Evolutionary conservation across 2,797 vertebrate species (phyloP), one percentile per base, ranked within the genome.

Genomic region (Molossus molossus): DNA sequence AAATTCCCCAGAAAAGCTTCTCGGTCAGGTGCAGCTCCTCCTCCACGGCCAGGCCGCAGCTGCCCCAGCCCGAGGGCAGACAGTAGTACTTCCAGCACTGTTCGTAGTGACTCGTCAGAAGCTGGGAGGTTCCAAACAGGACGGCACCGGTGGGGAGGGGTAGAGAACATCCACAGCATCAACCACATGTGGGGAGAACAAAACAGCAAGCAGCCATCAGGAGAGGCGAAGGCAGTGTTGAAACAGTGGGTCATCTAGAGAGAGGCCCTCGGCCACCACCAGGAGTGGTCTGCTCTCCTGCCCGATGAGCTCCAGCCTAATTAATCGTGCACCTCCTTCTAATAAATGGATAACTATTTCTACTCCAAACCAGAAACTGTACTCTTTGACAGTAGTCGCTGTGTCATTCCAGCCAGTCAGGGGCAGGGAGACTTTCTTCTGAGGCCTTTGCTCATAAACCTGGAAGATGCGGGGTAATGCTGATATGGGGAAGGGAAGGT

Each of bases 71-170:
- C 13, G 99, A 99, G 5, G 99, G 99, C 92, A 99, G 99, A 97
- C 99, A 99, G 98, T 99, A 99, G 95, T 99, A 99, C 98, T 99
- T 99, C 99, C 99, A 99, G 98, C 99, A 99, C 98, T 99, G 99
- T 96, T 99, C 99, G 37, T 99, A 99, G 98, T 99, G 99, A 97
- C 99, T 99, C 58, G 99, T 99, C 97, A 99, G 97, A 96, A 99
- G 99, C 99, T 99, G 98, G 53, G 97, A 84, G 91, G 77, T 97
- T 98, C 93, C 97, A 58, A 96, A 91, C 64, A 95, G 93, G 91
- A 95, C 17, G 75, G 70, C 33, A 55, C 45, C 91, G 11, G 87
- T 0, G 5, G 37, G 21, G 18, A 12, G 67, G 37, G 50, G 45
- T 2, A 18, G 29, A n/a, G 29, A n/a, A 15, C 48, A 65, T 84